A percentile compares a stretch with the other conserved stretches of the same genome.
These are phyloP conservation scores for Globodera rostochiensis DNA, from an alignment of 1,140 invertebrate genomes.

Conservation along the genomic window DNA sequence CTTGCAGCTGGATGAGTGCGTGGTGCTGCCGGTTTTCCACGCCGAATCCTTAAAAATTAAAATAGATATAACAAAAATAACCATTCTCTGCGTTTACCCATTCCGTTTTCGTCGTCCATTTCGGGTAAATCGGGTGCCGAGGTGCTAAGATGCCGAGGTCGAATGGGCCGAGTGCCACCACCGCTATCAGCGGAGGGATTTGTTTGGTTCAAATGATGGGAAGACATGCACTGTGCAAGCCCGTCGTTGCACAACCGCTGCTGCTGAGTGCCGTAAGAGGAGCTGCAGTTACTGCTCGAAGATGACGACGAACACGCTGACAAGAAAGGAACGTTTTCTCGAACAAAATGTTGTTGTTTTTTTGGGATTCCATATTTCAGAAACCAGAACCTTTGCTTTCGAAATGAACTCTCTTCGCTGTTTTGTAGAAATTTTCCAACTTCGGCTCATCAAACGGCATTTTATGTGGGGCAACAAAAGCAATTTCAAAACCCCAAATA, in stretches of 20 bases:
- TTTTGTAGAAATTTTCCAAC: neutral
- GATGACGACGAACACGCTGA: neutral
- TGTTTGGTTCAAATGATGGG: neutral
- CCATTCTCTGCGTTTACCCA: neutral
- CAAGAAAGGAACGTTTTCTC: neutral
- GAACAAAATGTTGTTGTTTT: neutral
- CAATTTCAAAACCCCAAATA: neutral
- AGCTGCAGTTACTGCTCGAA: neutral
- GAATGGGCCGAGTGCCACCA: neutral
- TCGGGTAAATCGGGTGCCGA: neutral
- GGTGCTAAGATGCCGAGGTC: neutral
- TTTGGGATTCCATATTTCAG: neutral
- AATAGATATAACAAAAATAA: neutral
- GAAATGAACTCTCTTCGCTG: neutral
- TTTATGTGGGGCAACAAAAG: neutral
- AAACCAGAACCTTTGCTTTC: neutral
- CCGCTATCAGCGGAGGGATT: neutral
- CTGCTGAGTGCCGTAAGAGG: neutral
- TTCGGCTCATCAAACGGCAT: neutral
- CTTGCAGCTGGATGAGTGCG: conserved; percentile 44
- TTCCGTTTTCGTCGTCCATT: neutral
- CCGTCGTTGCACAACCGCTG: neutral
- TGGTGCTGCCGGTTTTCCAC: conserved; percentile 34
- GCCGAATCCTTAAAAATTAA: conserved; percentile 3
- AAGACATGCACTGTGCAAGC: neutral